These are phyloP conservation scores for Zaprionus camerounensis DNA, from an alignment of 1,140 invertebrate species.

Conservation along the genomic window DNA sequence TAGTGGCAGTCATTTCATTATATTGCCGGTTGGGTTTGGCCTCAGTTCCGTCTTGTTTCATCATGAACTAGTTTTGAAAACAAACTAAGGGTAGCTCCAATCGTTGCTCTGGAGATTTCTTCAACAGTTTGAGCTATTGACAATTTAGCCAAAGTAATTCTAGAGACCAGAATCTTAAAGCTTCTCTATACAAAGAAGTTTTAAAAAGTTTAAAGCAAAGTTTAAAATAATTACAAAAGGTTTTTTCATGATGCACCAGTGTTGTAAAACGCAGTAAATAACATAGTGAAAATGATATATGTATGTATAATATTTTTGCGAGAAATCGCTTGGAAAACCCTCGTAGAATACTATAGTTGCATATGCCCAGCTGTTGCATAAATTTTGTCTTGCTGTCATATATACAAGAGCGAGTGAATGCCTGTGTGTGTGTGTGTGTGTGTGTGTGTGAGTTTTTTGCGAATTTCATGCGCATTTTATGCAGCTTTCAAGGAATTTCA, in stretches of 20 bases:
- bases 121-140: neutral
- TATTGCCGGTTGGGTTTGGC: constrained; percentile 42
- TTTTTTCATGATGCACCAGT: neutral
- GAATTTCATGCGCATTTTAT: constrained; percentile 70
- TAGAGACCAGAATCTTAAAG: neutral
- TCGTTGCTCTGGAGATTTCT: constrained; percentile 7
- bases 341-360: constrained; percentile 42
- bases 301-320: neutral
- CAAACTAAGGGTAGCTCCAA: constrained; percentile 30
- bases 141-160: neutral
- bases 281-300: too few relatives aligned
- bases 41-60: constrained; percentile 45
- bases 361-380: constrained; percentile 74
- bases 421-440: neutral
- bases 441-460: constrained; percentile 40
- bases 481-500: constrained; percentile 69
- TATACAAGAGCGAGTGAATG: constrained; percentile 2
- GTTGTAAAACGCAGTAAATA: neutral
- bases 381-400: constrained; percentile 56
- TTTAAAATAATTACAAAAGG: too few relatives aligned
- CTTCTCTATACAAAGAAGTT: neutral
- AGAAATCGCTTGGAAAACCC: constrained; percentile 27
- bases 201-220: too few relatives aligned
- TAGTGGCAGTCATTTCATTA: constrained; percentile 55
- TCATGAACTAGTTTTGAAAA: constrained; percentile 64